phyloP scores from a whole-genome alignment of 2,113 vertebrate species.

The Syrmaticus mikado region DNA sequence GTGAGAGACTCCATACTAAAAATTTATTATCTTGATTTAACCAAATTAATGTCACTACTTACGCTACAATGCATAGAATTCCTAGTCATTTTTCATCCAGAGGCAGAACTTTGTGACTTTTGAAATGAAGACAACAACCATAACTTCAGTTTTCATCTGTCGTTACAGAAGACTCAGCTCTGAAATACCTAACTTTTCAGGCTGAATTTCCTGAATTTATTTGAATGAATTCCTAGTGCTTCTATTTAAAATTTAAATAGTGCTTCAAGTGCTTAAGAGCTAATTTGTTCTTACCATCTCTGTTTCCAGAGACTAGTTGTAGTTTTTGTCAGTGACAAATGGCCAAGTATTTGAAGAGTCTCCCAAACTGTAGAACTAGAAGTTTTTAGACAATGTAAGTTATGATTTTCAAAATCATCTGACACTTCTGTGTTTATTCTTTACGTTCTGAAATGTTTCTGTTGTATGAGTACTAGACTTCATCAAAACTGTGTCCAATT shows the following conservation, averaged over 20 bases:
- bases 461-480: background rate
- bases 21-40: background rate
- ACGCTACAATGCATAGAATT: background rate
- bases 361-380: background rate
- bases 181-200: background rate
- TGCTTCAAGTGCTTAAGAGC: background rate
- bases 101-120: background rate
- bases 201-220: background rate
- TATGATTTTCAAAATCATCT: background rate
- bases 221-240: background rate
- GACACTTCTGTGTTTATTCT: background rate
- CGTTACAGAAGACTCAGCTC: background rate
- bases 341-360: too few species aligned
- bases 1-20: background rate
- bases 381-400: background rate
- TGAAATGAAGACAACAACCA: background rate
- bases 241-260: background rate
- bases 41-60: background rate
- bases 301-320: too few species aligned
- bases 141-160: background rate
- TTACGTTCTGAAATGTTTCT: background rate
- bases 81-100: background rate
- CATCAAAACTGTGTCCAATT: slow-evolving; percentile 12
- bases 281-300: background rate
- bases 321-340: too few species aligned